A percentile compares a stretch with the other conserved stretches of the same genome.
These are phyloP conservation scores for Drosophila bipectinata DNA, from an alignment of 1,140 invertebrate species.

Conservation along the genomic window DNA sequence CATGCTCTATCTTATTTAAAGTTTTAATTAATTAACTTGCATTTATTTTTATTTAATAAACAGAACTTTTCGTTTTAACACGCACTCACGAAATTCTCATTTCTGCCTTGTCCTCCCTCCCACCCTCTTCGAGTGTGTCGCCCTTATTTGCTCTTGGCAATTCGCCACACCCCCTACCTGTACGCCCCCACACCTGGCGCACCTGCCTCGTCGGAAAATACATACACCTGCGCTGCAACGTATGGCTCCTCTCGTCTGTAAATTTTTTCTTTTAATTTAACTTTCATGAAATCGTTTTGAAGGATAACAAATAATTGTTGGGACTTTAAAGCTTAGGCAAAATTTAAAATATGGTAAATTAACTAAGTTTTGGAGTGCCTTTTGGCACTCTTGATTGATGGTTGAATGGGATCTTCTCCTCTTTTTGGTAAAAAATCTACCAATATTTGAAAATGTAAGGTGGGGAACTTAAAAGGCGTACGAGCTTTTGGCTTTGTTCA, in stretches of 20 bases:
- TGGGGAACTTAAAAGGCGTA: no score
- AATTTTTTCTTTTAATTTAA: constrained; percentile 8
- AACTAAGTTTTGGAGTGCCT: neutral
- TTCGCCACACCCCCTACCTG: constrained; percentile 19
- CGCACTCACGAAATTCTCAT: constrained; percentile 4
- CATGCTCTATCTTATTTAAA: constrained; percentile 73
- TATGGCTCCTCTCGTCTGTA: constrained; percentile 7
- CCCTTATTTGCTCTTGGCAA: constrained; percentile 49
- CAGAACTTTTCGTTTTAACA: constrained; percentile 63
- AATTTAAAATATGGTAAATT: neutral
- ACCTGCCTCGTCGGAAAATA: constrained; percentile 4
- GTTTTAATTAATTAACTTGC: constrained; percentile 81
- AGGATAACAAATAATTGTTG: neutral
- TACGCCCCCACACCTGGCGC: constrained; percentile 15
- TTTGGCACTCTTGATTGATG: neutral
- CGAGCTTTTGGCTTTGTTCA: no score
- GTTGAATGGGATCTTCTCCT: neutral
- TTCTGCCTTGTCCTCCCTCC: neutral
- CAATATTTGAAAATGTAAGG: no score
- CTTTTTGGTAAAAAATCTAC: no score
- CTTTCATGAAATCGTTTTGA: neutral
- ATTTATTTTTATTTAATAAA: constrained; percentile 79
- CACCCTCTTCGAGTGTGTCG: constrained; percentile 7
- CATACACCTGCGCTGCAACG: constrained; percentile 27
- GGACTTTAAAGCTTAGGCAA: neutral